These are phyloP conservation scores for Dione vanillae DNA, from an alignment of 2,888 invertebrate species.

Conservation along the genomic window DNA sequence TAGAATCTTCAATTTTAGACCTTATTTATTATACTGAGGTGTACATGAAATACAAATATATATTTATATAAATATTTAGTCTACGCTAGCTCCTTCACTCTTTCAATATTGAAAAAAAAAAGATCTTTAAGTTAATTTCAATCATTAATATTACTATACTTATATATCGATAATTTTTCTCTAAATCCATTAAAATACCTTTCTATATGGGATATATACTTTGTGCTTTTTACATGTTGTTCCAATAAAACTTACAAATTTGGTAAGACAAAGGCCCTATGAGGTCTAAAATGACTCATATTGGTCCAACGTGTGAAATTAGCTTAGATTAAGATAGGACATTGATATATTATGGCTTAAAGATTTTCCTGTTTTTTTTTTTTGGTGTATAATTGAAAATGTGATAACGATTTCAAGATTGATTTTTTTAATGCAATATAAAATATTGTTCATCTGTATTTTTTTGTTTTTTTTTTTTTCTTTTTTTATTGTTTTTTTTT, in stretches of 20 bases:
- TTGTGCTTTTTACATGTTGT: slow-evolving; percentile 19
- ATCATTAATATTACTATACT: not conserved
- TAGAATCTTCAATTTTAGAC: too few relatives aligned
- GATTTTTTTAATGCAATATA: slow-evolving; percentile 35
- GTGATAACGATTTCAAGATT: slow-evolving; percentile 36
- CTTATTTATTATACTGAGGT: too few relatives aligned
- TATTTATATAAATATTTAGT: too few relatives aligned
- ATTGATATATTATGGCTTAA: slow-evolving; percentile 32
- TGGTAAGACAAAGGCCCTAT: not conserved
- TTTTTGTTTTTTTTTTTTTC: slow-evolving; percentile 7
- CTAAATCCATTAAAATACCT: slow-evolving; percentile 9
- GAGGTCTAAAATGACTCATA: not conserved
- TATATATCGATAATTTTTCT: not conserved
- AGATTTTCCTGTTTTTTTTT: slow-evolving; percentile 26
- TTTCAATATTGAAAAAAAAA: too few relatives aligned
- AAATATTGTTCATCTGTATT: slow-evolving; percentile 38
- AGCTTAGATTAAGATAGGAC: slow-evolving; percentile 34
- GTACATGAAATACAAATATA: too few relatives aligned
- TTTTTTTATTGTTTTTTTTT: slow-evolving; percentile 18
- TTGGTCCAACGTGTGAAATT: slow-evolving; percentile 9
- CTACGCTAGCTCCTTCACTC: too few relatives aligned
- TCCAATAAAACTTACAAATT: slow-evolving; percentile 7
- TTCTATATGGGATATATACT: slow-evolving; percentile 23
- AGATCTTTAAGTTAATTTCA: too few relatives aligned
- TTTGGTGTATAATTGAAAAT: slow-evolving; percentile 31